Percentiles rank a stretch among this genome's conserved stretches.
phyloP scores from a whole-genome alignment of 2,797 vertebrate species.

The Oceanodroma leucorhoa region DNA sequence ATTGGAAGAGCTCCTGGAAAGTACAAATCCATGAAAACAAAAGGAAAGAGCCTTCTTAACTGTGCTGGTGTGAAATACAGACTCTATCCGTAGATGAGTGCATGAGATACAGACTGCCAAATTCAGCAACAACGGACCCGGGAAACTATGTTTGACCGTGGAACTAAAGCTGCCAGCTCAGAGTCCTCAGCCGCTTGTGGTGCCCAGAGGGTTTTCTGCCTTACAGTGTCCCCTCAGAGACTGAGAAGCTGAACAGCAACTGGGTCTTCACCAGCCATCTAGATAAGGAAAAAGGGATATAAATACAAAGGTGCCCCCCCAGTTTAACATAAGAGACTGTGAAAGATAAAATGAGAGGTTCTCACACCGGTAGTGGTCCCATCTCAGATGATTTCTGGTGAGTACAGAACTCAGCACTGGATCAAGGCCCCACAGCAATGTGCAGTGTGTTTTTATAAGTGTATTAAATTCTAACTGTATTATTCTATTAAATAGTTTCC shows the following conservation, averaged over 20 bases:
- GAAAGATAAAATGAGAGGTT: neutral
- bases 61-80: neutral
- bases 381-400: neutral
- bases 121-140: neutral
- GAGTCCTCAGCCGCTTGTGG: neutral
- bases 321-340: neutral
- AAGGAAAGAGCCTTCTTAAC: neutral
- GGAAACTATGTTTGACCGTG: neutral
- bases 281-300: neutral
- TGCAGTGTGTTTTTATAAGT: neutral
- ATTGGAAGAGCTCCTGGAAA: neutral
- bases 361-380: accelerated
- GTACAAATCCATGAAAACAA: neutral
- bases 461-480: neutral
- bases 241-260: neutral
- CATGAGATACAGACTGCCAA: neutral
- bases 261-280: neutral
- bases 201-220: neutral
- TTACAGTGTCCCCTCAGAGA: neutral
- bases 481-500: neutral
- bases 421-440: neutral
- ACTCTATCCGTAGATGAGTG: neutral
- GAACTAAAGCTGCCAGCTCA: neutral
- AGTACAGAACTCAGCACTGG: neutral
- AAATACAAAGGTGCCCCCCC: neutral